phyloP scores from a whole-genome alignment of 2,113 vertebrate species.

The Anarhynchus alexandrinus region DNA sequence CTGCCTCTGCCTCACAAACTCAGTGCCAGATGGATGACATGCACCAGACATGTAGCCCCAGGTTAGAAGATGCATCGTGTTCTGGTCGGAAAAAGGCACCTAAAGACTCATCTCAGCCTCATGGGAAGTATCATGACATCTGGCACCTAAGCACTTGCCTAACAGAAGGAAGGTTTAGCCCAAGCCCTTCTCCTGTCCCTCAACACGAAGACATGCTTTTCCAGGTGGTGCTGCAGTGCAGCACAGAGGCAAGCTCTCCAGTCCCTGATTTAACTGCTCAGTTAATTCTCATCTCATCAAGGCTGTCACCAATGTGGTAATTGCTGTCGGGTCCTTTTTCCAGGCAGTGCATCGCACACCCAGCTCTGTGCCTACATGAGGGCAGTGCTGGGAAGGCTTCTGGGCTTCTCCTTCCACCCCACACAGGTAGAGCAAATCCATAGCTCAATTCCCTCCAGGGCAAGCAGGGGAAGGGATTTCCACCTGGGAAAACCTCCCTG shows the following conservation, averaged over 20 bases:
- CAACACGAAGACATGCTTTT: neutral
- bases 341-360: neutral
- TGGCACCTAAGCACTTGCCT: neutral
- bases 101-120: neutral
- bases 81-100: neutral
- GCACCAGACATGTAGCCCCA: too few species aligned
- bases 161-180: neutral
- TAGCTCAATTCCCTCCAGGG: rapidly evolving
- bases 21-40: neutral
- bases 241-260: rapidly evolving
- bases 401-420: neutral
- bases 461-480: neutral
- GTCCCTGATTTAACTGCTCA: neutral
- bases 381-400: neutral
- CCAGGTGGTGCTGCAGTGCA: neutral
- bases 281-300: neutral
- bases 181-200: neutral
- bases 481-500: neutral
- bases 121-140: neutral
- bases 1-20: neutral
- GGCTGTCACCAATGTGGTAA: neutral
- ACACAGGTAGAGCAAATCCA: neutral
- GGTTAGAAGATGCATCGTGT: rapidly evolving
- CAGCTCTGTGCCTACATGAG: neutral
- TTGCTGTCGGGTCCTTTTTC: neutral